Evolutionary conservation across 1,140 invertebrate species (phyloP).

Genomic region (Mercenaria mercenaria): DNA sequence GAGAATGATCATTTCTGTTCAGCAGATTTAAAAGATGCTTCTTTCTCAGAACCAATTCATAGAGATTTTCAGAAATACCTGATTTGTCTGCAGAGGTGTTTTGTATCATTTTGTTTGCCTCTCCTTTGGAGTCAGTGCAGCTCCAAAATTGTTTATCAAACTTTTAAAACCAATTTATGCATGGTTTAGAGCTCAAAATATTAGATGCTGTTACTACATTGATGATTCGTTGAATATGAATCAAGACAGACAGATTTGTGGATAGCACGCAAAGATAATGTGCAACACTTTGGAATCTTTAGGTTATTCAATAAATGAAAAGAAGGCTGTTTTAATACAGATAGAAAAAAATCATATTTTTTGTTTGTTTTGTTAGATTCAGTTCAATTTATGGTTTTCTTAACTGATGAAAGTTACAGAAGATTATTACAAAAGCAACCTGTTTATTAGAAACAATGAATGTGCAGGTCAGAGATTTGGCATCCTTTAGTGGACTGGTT

Average conservation of each 20-base stretch:
- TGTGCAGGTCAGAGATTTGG: no score
- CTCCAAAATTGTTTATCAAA: constrained; percentile 19
- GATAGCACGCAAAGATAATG: not conserved
- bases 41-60: constrained; percentile 21
- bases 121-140: constrained; percentile 27
- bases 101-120: not conserved
- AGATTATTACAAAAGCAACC: no score
- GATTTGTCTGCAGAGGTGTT: not conserved
- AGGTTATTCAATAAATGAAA: not conserved
- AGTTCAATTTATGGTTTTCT: no score
- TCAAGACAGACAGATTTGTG: not conserved
- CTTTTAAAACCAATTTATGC: constrained; percentile 28
- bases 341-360: no score
- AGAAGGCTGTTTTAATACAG: constrained; percentile 21
- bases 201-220: constrained; percentile 6
- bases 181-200: not conserved
- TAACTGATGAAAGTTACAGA: no score
- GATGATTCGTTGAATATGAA: constrained; percentile 37
- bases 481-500: not conserved
- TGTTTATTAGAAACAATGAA: no score
- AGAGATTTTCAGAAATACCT: not conserved
- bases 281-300: not conserved
- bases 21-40: constrained; percentile 21
- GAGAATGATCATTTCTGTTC: constrained; percentile 47
- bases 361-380: no score